phyloP scores from a whole-genome alignment of 2,113 vertebrate genomes.

The Rhegmatorhina hoffmannsi region DNA sequence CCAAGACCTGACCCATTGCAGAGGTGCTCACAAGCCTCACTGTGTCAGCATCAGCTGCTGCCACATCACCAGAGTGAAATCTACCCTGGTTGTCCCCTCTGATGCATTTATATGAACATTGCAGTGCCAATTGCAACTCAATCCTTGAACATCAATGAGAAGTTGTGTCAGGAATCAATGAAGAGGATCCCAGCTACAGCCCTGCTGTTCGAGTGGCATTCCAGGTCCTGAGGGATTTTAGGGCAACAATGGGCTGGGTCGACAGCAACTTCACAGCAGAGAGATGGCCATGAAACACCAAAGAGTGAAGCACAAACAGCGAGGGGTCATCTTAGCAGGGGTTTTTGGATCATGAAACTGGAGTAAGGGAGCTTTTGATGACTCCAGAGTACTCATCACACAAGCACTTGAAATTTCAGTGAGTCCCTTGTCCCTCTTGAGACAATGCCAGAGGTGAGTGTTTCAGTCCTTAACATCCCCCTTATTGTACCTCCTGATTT shows the following conservation, averaged over 20 bases:
- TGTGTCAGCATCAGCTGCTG: background rate
- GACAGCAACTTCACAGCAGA: background rate
- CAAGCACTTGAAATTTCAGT: background rate
- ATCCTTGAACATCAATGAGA: background rate
- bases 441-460: background rate
- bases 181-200: background rate
- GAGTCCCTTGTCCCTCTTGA: background rate
- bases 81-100: background rate
- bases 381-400: background rate
- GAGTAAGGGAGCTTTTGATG: background rate
- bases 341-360: background rate
- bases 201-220: fast-evolving
- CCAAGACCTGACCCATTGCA: background rate
- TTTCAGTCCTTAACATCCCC: background rate
- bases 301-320: background rate
- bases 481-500: background rate
- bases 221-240: background rate
- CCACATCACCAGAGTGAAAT: background rate
- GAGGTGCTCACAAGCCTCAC: background rate
- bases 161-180: background rate
- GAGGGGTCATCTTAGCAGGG: fast-evolving
- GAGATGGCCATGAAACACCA: background rate
- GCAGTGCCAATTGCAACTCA: fast-evolving
- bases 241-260: background rate
- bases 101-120: background rate